phyloP scores from a whole-genome alignment of 1,140 invertebrate genomes.

The Mya arenaria region DNA sequence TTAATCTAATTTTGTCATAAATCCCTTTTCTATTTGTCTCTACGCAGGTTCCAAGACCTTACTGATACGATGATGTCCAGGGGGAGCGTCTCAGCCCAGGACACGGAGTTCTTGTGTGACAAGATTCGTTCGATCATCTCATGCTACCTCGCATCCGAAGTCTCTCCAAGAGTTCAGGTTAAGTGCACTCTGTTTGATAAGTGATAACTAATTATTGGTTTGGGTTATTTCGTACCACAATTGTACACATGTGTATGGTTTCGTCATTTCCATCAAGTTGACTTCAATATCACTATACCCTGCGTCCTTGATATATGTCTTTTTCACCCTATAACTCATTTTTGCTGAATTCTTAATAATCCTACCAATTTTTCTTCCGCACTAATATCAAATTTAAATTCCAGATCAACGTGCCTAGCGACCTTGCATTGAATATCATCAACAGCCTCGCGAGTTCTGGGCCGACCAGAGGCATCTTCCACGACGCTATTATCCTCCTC shows the following conservation, averaged over 20 bases:
- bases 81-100: background rate
- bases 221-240: no score
- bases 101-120: constrained; percentile 29
- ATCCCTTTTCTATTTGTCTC: background rate
- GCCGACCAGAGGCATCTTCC: constrained; percentile 40
- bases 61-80: constrained; percentile 12
- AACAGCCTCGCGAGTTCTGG: constrained; percentile 27
- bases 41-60: constrained; percentile 15
- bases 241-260: no score
- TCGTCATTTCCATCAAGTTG: no score
- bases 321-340: no score
- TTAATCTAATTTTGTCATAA: no score
- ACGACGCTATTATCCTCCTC: constrained; percentile 41
- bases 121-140: constrained; percentile 46
- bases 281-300: no score
- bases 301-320: no score
- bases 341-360: no score
- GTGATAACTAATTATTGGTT: no score
- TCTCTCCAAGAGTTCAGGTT: constrained; percentile 52
- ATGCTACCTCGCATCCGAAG: constrained; percentile 41
- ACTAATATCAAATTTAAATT: no score
- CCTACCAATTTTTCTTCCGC: no score
- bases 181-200: no score
- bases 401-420: constrained; percentile 47
- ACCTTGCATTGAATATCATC: constrained; percentile 36